Conservation (phyloP, 2,797 vertebrate species). For the Podarcis siculus region DNA sequence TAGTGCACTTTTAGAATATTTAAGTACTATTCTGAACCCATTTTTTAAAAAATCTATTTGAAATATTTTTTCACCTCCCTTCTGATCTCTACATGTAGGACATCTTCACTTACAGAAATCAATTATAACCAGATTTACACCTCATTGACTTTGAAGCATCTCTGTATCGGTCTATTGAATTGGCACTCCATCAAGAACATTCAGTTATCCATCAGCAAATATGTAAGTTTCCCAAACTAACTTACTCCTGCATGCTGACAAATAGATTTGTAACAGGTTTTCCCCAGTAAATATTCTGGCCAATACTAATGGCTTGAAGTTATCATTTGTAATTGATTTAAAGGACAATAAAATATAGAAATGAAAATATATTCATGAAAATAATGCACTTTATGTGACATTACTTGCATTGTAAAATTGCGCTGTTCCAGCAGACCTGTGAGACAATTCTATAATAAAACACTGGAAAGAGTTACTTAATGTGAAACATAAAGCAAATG, state of each 20-base stretch:
- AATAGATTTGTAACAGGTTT: background rate
- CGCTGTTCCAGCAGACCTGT: background rate
- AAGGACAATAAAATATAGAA: background rate
- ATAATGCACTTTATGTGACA: background rate
- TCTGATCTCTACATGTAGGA: slow-evolving; percentile 23
- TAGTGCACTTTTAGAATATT: slow-evolving; percentile 13
- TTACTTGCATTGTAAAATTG: background rate
- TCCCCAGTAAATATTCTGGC: background rate
- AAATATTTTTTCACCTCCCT: slow-evolving; percentile 41
- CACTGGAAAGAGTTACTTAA: background rate
- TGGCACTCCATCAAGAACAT: slow-evolving; percentile 27
- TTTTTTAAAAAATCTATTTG: slow-evolving; percentile 44
- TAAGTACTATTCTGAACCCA: background rate
- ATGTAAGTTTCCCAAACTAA: slow-evolving; percentile 41
- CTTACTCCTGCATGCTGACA: background rate
- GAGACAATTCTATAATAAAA: background rate
- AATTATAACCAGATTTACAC: slow-evolving; percentile 30
- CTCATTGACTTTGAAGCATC: slow-evolving; percentile 25
- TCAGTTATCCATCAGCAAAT: slow-evolving; percentile 30
- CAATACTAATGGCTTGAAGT: background rate
- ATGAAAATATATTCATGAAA: background rate
- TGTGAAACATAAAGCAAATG: background rate
- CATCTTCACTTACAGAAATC: slow-evolving; percentile 4
- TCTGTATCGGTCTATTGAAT: slow-evolving; percentile 20
- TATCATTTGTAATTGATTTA: background rate